Percentiles rank a stretch among this genome's conserved stretches.
Evolutionary conservation across 2,888 invertebrate species (phyloP).

Genomic region (Troides helena): DNA sequence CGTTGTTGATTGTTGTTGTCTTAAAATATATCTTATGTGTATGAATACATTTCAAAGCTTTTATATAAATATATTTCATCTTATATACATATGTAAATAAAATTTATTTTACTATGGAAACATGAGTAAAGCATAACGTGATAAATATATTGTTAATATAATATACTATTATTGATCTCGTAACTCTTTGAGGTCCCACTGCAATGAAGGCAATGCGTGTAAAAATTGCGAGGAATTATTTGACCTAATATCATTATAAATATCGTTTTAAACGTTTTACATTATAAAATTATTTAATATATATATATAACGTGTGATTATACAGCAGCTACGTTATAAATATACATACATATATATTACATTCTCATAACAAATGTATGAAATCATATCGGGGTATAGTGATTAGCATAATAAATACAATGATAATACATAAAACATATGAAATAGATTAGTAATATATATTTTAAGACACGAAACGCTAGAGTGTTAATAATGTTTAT

Average conservation of each 20-base stretch:
- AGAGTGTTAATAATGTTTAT: too few relatives aligned
- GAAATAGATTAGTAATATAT: too few relatives aligned
- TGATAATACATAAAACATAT: too few relatives aligned
- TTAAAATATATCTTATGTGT: conserved; percentile 21
- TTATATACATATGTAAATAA: conserved; percentile 6
- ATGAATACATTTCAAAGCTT: conserved; percentile 9
- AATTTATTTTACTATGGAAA: conserved; percentile 4
- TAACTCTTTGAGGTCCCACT: neutral
- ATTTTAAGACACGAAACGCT: too few relatives aligned
- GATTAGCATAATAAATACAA: too few relatives aligned
- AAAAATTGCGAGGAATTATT: neutral
- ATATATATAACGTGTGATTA: neutral
- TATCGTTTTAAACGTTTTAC: neutral
- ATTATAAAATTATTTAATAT: neutral
- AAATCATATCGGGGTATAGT: too few relatives aligned
- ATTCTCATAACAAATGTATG: too few relatives aligned
- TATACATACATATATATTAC: too few relatives aligned
- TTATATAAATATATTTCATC: conserved; percentile 25
- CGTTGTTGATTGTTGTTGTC: neutral
- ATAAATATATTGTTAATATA: neutral
- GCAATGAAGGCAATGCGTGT: neutral
- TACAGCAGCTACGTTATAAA: too few relatives aligned
- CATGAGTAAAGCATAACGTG: conserved; percentile 5
- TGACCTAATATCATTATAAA: neutral
- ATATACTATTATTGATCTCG: neutral